Evolutionary conservation across 2,113 vertebrate genomes (phyloP).

Genomic region (Gallinago jamesoni): DNA sequence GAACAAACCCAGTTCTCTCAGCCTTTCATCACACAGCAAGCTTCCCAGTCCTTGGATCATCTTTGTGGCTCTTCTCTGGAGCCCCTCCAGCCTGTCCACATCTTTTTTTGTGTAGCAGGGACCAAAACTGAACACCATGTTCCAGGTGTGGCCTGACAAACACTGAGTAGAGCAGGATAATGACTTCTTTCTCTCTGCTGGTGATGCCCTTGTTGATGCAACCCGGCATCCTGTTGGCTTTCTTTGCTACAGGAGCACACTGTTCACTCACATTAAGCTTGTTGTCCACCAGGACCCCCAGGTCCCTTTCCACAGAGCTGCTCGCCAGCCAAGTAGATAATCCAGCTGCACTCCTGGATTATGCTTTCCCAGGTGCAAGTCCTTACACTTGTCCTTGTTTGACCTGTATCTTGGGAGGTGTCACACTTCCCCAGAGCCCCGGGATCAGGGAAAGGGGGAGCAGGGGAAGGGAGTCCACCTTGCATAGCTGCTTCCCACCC

Average conservation of each 20-base stretch:
- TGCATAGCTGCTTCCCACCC: fast-evolving
- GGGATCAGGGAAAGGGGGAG: neutral
- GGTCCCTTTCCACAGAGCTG: neutral
- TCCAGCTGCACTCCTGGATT: neutral
- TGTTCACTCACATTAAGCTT: neutral
- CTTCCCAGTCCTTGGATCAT: neutral
- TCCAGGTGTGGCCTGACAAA: neutral
- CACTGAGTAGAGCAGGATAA: neutral
- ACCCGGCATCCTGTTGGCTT: neutral
- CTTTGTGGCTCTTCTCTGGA: neutral
- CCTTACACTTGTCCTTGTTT: neutral
- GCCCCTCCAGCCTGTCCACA: neutral
- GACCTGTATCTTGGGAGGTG: neutral
- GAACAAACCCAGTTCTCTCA: neutral
- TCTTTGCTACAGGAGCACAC: neutral
- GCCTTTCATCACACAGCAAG: neutral
- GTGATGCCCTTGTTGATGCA: neutral
- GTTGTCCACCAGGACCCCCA: neutral
- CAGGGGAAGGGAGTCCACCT: neutral
- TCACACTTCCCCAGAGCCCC: neutral
- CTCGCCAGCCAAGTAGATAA: neutral
- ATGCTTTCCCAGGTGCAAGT: neutral
- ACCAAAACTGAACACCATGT: neutral
- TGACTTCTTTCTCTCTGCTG: neutral
- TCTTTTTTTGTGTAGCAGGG: neutral